Base-by-base conservation (phyloP, 2,113 vertebrate species). In the Malurus melanocephalus region DNA sequence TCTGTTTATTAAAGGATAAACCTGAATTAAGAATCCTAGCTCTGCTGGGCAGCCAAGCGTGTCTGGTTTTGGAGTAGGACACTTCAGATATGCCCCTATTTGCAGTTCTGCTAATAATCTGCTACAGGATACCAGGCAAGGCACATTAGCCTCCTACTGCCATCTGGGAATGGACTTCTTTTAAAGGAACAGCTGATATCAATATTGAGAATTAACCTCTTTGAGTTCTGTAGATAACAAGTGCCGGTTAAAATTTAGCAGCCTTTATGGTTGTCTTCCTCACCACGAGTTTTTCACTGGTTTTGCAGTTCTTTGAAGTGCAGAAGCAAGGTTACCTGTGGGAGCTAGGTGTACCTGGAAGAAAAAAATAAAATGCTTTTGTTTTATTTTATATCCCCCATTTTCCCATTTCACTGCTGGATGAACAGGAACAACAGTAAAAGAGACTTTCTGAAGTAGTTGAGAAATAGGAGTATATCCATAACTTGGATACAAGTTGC, bases 1-100 rank as follows among this genome's bases (percentile, higher is more conserved):
- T 80, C 71, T 52, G 14, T 75, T 93, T 90, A 60, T 72, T 75
- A 87, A 89, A 68, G 48, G 32, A 83, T 86, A 74, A 92, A 83
- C 14, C 43, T 80, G 26, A 73, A 33, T 74, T 74, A 88, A 0
- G 2, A 92, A 76, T 42, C 18, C 22, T 33, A 55, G 35, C 21
- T 75, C 49, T 76, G 46, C 76, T 83, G 52, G 40, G 77, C 27
- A 84, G n/a, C 33, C 53, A 56, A 52, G 19, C 42, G 27, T 67
- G 35, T 65, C 49, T 23, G 32, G 21, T 55, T 88, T 69, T 87
- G 0, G 4, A 30, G 9, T 8, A 23, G 24, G 35, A 64, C 14
- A 27, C 35, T 91, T 65, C 69, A 84, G 40, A 81, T 46, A 56
- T 42, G 24, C 13, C 73, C 61, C 27, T 80, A 10, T 60, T 69